phyloP scores from a whole-genome alignment of 2,113 vertebrate genomes.

The Carettochelys insculpta region DNA sequence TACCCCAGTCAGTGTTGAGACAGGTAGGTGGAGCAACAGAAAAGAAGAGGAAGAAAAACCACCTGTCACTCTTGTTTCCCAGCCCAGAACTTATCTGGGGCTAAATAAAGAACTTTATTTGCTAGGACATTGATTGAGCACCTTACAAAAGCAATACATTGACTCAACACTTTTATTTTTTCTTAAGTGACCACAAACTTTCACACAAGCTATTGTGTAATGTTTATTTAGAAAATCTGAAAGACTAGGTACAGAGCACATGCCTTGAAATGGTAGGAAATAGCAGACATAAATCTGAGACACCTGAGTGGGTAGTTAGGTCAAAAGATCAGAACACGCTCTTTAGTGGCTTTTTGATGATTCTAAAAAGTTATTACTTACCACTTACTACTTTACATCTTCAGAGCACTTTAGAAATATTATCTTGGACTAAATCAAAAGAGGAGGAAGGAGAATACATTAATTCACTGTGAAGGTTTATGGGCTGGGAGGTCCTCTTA shows the following conservation, averaged over 20 bases:
- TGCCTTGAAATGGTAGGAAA: background rate
- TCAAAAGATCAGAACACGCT: background rate
- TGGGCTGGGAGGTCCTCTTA: background rate
- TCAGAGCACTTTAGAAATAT: background rate
- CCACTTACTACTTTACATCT: background rate
- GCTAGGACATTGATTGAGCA: background rate
- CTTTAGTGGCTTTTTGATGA: rapidly evolving
- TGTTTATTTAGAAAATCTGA: background rate
- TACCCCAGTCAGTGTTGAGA: background rate
- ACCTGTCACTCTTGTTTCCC: background rate
- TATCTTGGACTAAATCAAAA: background rate
- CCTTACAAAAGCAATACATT: background rate
- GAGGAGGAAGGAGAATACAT: background rate
- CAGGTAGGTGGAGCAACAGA: background rate
- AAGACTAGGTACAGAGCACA: background rate
- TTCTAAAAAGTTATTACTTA: background rate
- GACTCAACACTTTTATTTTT: background rate
- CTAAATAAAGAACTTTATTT: background rate
- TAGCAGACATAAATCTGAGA: background rate
- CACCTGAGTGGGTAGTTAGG: background rate
- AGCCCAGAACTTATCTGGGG: background rate
- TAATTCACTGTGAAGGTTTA: background rate
- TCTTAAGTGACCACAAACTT: background rate
- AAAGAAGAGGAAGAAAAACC: no score
- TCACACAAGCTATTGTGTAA: background rate